A percentile compares a stretch with the other conserved stretches of the same genome.
These are phyloP conservation scores for Bufo gargarizans DNA, from an alignment of 2,113 vertebrate species.

Conservation along the genomic window DNA sequence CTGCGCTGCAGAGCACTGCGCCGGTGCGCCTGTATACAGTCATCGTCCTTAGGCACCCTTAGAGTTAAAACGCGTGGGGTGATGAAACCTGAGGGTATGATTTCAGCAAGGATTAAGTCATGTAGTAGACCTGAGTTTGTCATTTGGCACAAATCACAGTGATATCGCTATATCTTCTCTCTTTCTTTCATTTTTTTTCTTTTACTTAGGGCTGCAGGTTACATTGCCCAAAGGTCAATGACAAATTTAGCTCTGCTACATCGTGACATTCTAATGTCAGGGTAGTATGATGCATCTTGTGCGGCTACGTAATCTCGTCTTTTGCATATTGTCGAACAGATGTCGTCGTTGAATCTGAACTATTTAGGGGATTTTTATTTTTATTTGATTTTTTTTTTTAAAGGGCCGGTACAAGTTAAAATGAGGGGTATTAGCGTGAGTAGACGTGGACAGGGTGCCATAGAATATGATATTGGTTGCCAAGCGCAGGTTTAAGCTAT, in stretches of 20 bases:
- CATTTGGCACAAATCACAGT: neutral
- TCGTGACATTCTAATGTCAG: neutral
- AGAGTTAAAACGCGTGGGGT: neutral
- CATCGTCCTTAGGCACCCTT: too few relatives aligned
- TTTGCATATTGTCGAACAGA: conserved; percentile 1
- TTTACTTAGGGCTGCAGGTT: neutral
- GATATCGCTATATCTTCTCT: neutral
- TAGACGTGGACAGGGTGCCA: neutral
- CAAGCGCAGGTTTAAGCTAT: too few relatives aligned
- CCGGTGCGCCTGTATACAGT: too few relatives aligned
- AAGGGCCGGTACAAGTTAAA: neutral
- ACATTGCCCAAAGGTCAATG: neutral
- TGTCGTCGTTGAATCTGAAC: neutral
- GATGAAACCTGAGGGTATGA: neutral
- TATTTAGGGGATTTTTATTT: too few relatives aligned
- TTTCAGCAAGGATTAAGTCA: too few relatives aligned
- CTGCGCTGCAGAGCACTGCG: neutral
- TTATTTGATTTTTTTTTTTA: neutral
- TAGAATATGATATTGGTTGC: neutral
- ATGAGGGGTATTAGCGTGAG: too few relatives aligned
- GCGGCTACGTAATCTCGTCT: neutral
- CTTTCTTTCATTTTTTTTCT: neutral
- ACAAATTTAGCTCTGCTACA: neutral
- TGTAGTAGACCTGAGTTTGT: neutral
- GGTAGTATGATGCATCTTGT: neutral